These are phyloP conservation scores for Macrotis lagotis DNA, from an alignment of 2,113 vertebrate genomes.

Conservation along the genomic window DNA sequence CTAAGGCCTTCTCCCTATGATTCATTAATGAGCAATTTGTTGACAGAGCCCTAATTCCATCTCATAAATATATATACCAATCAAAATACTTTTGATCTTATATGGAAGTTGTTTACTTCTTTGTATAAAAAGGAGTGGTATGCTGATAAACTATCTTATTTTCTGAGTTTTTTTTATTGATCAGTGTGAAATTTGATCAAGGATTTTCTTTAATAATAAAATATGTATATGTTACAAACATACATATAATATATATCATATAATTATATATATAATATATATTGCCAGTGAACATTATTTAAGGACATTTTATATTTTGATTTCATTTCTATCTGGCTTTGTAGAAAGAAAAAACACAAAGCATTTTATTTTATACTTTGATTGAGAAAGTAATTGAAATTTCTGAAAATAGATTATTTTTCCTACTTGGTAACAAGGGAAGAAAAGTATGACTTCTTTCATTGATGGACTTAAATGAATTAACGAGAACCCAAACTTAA, in stretches of 20 bases:
- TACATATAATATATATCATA: no score
- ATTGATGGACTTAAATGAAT: not conserved
- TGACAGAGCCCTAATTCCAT: not conserved
- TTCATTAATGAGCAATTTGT: no score
- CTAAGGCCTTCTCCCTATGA: not conserved
- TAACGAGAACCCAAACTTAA: not conserved
- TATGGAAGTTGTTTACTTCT: not conserved
- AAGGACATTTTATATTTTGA: slow-evolving; percentile 40
- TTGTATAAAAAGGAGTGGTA: not conserved
- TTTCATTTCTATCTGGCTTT: not conserved
- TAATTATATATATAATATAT: not conserved
- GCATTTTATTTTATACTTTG: slow-evolving; percentile 19
- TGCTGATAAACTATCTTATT: not conserved
- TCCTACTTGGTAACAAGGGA: slow-evolving; percentile 9
- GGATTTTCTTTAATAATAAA: not conserved
- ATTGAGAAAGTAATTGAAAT: not conserved
- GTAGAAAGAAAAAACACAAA: slow-evolving; percentile 18
- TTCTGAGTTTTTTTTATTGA: not conserved
- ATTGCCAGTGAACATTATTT: slow-evolving; percentile 19
- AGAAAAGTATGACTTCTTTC: slow-evolving; percentile 14
- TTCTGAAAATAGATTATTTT: not conserved
- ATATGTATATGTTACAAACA: not conserved
- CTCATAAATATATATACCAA: not conserved
- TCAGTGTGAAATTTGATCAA: not conserved
- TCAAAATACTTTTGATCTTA: not conserved